These are phyloP conservation scores for Falco cherrug DNA, from an alignment of 2,797 vertebrate species.

Conservation along the genomic window DNA sequence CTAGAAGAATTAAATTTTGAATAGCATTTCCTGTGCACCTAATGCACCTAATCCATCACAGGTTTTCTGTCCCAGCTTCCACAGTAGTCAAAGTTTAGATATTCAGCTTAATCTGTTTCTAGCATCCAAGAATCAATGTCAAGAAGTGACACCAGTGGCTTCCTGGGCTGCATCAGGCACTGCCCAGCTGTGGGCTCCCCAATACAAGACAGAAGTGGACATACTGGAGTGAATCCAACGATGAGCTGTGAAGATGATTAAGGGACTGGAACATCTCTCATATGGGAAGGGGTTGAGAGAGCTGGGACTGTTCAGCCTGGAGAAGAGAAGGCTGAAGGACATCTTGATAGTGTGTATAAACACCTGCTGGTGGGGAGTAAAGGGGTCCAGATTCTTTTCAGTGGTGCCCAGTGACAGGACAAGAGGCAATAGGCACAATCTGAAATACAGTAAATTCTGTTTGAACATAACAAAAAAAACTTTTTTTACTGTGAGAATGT, in stretches of 20 bases:
- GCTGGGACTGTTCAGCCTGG: too few relatives aligned
- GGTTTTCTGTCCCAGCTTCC: neutral
- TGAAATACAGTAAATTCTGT: neutral
- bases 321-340: too few relatives aligned
- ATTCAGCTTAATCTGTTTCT: neutral
- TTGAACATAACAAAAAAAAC: neutral
- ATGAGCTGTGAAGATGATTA: fast-evolving
- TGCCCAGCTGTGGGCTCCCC: neutral
- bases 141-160: neutral
- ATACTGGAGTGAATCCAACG: neutral
- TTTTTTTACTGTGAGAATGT: neutral
- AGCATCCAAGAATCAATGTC: neutral
- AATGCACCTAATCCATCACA: neutral
- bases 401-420: too few relatives aligned
- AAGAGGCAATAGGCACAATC: neutral
- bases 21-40: neutral
- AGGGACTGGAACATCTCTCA: neutral
- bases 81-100: neutral
- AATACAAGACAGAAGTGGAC: neutral
- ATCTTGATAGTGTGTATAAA: too few relatives aligned
- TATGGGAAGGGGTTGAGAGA: neutral
- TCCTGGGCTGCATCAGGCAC: neutral
- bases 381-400: too few relatives aligned
- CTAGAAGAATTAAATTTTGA: neutral
- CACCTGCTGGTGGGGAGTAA: too few relatives aligned